A percentile compares a stretch with the other conserved stretches of the same genome.
phyloP scores from a whole-genome alignment of 2,888 invertebrate genomes.

The Phortica okadai region DNA sequence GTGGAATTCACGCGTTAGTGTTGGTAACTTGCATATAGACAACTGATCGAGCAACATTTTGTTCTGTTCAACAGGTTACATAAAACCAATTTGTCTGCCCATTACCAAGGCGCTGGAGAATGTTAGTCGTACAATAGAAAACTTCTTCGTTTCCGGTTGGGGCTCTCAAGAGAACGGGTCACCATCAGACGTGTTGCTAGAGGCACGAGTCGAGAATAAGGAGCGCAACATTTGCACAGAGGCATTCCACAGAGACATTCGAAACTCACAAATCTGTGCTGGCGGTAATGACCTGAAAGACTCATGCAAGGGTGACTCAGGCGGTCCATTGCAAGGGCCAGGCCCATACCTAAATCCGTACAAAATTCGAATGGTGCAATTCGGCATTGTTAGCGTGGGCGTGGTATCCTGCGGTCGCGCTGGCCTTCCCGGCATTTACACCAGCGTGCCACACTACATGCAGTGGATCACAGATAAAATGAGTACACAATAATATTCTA shows the following conservation, averaged over 20 bases:
- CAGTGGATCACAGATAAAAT: constrained; percentile 77
- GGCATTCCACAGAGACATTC: constrained; percentile 51
- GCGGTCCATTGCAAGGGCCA: constrained; percentile 65
- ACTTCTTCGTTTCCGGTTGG: constrained; percentile 66
- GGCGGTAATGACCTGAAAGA: constrained; percentile 65
- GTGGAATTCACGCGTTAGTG: not conserved
- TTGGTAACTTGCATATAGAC: not conserved
- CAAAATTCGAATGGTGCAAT: constrained; percentile 61
- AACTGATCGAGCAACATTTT: not conserved
- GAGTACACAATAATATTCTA: constrained; percentile 38
- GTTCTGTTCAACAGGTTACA: constrained; percentile 45
- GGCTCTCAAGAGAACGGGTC: constrained; percentile 66
- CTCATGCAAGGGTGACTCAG: constrained; percentile 70
- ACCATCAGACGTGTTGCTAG: constrained; percentile 61
- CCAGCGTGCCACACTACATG: constrained; percentile 77
- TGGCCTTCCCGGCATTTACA: constrained; percentile 78
- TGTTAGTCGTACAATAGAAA: constrained; percentile 46
- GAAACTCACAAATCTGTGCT: constrained; percentile 77
- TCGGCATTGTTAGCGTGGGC: constrained; percentile 82
- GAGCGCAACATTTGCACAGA: constrained; percentile 49
- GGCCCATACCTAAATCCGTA: constrained; percentile 52
- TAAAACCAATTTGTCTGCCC: constrained; percentile 65
- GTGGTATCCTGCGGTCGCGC: constrained; percentile 78
- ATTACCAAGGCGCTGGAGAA: constrained; percentile 56
- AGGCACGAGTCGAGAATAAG: constrained; percentile 60